These are phyloP conservation scores for Cheilosia vernalis DNA, from an alignment of 2,888 invertebrate genomes.

Conservation along the genomic window DNA sequence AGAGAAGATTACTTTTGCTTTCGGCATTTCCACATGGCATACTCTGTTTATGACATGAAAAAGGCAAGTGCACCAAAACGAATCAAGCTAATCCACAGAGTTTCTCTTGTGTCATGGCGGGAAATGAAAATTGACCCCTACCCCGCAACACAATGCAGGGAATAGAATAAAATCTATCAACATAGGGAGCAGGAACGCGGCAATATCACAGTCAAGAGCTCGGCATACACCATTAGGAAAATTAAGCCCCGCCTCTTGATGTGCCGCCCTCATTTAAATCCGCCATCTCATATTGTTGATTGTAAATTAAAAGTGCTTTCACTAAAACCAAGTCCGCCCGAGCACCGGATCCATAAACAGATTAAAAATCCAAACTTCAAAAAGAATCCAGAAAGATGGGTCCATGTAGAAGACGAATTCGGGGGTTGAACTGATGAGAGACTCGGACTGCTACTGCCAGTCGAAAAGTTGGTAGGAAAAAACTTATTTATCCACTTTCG, in stretches of 20 bases:
- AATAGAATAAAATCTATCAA: constrained; percentile 29
- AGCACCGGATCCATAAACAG: constrained; percentile 65
- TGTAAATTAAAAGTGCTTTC: constrained; percentile 71
- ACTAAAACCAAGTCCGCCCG: constrained; percentile 26
- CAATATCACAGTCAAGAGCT: constrained; percentile 56
- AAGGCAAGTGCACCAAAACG: constrained; percentile 50
- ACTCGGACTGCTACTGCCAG: constrained; percentile 12
- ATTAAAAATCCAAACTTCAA: constrained; percentile 73
- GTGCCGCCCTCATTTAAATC: constrained; percentile 32
- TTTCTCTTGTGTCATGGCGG: constrained; percentile 11
- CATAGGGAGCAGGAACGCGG: not conserved
- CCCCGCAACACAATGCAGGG: constrained; percentile 8
- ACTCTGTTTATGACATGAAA: constrained; percentile 59
- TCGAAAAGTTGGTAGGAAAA: constrained; percentile 50
- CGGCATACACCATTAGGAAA: constrained; percentile 70
- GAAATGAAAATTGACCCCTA: constrained; percentile 47
- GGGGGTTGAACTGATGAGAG: constrained; percentile 34
- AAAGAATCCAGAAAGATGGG: constrained; percentile 53
- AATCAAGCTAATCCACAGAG: constrained; percentile 34
- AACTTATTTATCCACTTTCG: constrained; percentile 60
- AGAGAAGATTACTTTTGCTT: constrained; percentile 46
- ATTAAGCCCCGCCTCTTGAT: constrained; percentile 45
- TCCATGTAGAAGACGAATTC: not conserved
- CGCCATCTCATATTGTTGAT: constrained; percentile 57
- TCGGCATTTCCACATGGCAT: constrained; percentile 23